Evolutionary conservation across 2,888 invertebrate genomes (phyloP), one percentile per base, ranked within the genome.

Genomic region (Clanis bilineata): DNA sequence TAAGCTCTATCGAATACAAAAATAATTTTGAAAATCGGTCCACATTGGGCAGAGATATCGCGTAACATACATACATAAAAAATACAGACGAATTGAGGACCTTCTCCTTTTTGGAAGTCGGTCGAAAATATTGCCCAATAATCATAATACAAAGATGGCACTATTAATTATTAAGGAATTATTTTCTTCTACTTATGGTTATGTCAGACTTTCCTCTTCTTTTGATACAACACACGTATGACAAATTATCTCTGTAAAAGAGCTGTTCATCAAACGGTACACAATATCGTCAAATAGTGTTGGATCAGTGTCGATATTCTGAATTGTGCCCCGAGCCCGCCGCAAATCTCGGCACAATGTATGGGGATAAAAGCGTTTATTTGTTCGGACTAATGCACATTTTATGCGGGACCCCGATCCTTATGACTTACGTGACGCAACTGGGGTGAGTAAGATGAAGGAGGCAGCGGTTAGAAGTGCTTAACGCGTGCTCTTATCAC

Each of bases 371-470:
- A 85, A 86, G 86, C 87, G 85, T 88, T 88, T 86, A 88, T 88
- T 88, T 88, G 88, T 88, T 88, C 86, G 85, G 85, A 86, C 88
- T 88, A 87, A 88, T 88, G 88, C 85, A 88, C 88, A 88, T 88
- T 88, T 88, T 88, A 88, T 88, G 85, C 88, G 88, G 85, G 79
- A 74, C 76, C 81, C 77, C 80, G 79, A 79, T 84, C 77, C 85
- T 87, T 85, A 86, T 86, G 86, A 86, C 86, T 86, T 86, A 86
- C 86, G 85, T 86, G 86, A 86, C 82, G 85, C 82, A 81, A 85
- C 67, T 61, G 64, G 25, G 55, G 10, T 54, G 71, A 76, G 54
- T 57, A 74, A 79, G 73, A 62, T 44, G 68, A 0, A 57, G 67
- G 65, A 60, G 58, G 57, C 62, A 62, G 66, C 59, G 65, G 62